Base-by-base conservation (phyloP, 2,113 vertebrate species). In the Eptatretus burgeri region DNA sequence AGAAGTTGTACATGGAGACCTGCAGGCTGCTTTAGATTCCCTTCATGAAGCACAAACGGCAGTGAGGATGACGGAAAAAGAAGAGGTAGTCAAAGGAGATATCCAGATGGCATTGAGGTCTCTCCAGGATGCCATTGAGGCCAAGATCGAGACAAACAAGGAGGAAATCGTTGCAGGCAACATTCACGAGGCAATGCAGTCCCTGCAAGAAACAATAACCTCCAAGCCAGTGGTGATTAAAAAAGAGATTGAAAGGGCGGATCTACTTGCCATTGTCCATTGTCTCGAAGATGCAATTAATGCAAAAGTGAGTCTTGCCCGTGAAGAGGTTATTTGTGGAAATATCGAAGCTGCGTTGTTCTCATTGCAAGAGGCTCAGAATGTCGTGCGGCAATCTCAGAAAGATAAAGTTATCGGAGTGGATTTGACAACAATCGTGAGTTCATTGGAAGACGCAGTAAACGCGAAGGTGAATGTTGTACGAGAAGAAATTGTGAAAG, bases 101-200 rank as follows among this genome's bases (percentile, higher is more conserved):
- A 74, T 81, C 19, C 80, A 81, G 70, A 75, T 78, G 66, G 83
- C 87, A 71, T 82, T 77, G 76, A 75, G 77, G 14, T 79, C 83
- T 64, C 77, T 79, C 67, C 68, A 68, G 5, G 64, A 67, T 51
- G 71, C 71, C 67, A 51, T 70, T 20, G 56, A 60, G 53, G 71
- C 70, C 66, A 70, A 76, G 69, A 63, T 71, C 66, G 72, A 76
- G 63, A 83, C 76, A 13, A 60, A 17, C 20, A n/a, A 20, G 70
- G 78, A 82, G 70, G 79, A 83, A 67, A 78, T 81, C 64, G 68
- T 81, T 68, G 80, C 76, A 71, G 82, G 77, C 51, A 76, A 85
- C 74, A 75, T 86, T 68, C 80, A 74, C 71, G 78, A 77, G 67
- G 72, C 75, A 64, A 68, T 88, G 67, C 74, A 72, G 70, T 82